Evolutionary conservation across 2,888 invertebrate species (phyloP).

Genomic region (Microplitis deprimator): DNA sequence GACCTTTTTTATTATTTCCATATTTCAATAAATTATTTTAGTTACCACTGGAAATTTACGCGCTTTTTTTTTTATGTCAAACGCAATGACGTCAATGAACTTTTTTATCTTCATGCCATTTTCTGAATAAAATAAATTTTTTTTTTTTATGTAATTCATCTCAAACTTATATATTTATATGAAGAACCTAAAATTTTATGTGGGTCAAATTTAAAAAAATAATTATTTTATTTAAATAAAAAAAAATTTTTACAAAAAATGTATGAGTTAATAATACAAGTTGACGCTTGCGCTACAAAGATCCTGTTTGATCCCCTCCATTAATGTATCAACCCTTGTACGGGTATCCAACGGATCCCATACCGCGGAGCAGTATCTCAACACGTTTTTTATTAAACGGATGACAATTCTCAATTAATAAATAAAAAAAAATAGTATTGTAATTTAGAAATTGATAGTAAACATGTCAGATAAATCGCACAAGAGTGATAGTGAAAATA

Average conservation of each 20-base stretch:
- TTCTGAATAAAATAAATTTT: too few species aligned
- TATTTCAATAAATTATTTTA: too few species aligned
- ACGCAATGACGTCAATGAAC: background rate
- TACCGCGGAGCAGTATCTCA: slow-evolving; percentile 54
- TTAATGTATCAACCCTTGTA: slow-evolving; percentile 62
- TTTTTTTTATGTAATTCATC: background rate
- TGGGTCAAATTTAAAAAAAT: too few species aligned
- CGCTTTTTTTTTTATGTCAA: background rate
- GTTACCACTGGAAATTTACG: too few species aligned
- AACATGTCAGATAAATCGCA: slow-evolving; percentile 38
- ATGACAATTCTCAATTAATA: slow-evolving; percentile 10
- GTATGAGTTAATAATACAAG: slow-evolving; percentile 53
- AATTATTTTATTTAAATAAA: background rate
- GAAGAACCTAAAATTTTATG: too few species aligned
- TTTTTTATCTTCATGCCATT: too few species aligned
- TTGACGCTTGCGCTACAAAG: slow-evolving; percentile 56
- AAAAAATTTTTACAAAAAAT: background rate
- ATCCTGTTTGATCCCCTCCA: slow-evolving; percentile 52
- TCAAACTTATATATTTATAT: too few species aligned
- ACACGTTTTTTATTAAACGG: slow-evolving; percentile 54
- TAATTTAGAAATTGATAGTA: slow-evolving; percentile 21
- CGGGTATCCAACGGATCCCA: slow-evolving; percentile 50
- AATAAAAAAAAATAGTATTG: slow-evolving; percentile 21
- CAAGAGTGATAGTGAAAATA: slow-evolving; percentile 14
- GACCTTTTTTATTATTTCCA: background rate